Conservation (phyloP, 2,113 vertebrate species). For the Mugil cephalus region DNA sequence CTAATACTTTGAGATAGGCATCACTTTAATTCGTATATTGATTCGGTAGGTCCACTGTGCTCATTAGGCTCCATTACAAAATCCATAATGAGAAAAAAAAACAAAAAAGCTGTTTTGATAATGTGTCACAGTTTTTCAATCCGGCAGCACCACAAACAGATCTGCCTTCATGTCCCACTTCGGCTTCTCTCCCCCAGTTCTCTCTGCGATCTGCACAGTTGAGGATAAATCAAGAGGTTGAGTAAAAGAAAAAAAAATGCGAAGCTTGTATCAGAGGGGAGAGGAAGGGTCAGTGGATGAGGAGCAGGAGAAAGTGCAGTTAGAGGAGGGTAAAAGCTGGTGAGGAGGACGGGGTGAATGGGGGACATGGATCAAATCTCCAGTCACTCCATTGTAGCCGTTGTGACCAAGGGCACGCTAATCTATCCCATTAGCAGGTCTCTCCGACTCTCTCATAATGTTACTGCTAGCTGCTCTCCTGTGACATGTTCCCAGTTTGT, state of each 20-base stretch:
- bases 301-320: slow-evolving; percentile 23
- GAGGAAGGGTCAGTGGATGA: slow-evolving; percentile 60
- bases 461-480: slow-evolving; percentile 96
- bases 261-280: slow-evolving; percentile 50
- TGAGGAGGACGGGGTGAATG: slow-evolving; percentile 15
- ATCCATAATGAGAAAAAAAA: slow-evolving; percentile 26
- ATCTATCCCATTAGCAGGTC: slow-evolving; percentile 98
- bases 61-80: slow-evolving; percentile 58
- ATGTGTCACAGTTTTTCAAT: slow-evolving; percentile 20
- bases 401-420: slow-evolving; percentile 98
- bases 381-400: slow-evolving; percentile 89
- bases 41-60: slow-evolving; percentile 37
- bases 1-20: neutral
- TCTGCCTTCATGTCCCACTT: neutral
- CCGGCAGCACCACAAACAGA: slow-evolving; percentile 10
- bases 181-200: neutral
- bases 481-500: slow-evolving; percentile 79
- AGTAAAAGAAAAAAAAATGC: neutral
- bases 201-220: neutral
- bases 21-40: slow-evolving; percentile 31
- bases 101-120: slow-evolving; percentile 25
- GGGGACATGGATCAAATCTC: slow-evolving; percentile 83
- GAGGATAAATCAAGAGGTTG: neutral
- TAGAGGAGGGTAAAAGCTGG: slow-evolving; percentile 21
- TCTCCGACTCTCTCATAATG: slow-evolving; percentile 98